Evolutionary conservation across 2,113 vertebrate species (phyloP).

Genomic region (Vombatus ursinus): DNA sequence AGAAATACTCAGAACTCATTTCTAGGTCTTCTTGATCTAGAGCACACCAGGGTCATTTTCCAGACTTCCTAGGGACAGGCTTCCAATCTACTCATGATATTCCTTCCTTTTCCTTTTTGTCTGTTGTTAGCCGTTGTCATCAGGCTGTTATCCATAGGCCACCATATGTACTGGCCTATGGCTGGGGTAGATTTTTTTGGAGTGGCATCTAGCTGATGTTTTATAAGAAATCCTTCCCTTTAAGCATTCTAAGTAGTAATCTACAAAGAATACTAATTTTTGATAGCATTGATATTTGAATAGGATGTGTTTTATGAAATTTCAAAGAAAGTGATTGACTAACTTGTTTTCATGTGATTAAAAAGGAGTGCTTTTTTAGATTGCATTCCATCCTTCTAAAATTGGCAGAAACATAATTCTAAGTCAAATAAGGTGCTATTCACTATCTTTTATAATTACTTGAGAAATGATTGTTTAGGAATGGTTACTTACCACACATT

Average conservation of each 20-base stretch:
- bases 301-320: neutral
- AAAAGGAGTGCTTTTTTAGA: conserved; percentile 40
- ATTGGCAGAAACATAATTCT: conserved; percentile 62
- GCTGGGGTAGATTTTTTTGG: neutral
- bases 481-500: conserved; percentile 65
- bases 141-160: neutral
- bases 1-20: neutral
- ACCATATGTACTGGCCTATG: neutral
- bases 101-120: neutral
- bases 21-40: neutral
- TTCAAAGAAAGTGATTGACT: conserved; percentile 30
- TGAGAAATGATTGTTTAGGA: conserved; percentile 72
- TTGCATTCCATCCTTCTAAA: conserved; percentile 64
- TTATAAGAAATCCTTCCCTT: neutral
- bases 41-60: neutral
- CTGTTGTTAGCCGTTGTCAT: neutral
- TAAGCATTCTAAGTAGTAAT: conserved; percentile 7
- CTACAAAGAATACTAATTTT: conserved; percentile 44
- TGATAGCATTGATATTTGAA: conserved; percentile 53
- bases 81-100: neutral
- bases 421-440: conserved; percentile 56
- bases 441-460: conserved; percentile 56
- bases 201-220: neutral
- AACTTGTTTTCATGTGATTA: conserved; percentile 49
- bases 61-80: neutral